Percentiles rank a stretch among this genome's conserved stretches.
phyloP scores from a whole-genome alignment of 2,113 vertebrate genomes.

The Chaenocephalus aceratus region DNA sequence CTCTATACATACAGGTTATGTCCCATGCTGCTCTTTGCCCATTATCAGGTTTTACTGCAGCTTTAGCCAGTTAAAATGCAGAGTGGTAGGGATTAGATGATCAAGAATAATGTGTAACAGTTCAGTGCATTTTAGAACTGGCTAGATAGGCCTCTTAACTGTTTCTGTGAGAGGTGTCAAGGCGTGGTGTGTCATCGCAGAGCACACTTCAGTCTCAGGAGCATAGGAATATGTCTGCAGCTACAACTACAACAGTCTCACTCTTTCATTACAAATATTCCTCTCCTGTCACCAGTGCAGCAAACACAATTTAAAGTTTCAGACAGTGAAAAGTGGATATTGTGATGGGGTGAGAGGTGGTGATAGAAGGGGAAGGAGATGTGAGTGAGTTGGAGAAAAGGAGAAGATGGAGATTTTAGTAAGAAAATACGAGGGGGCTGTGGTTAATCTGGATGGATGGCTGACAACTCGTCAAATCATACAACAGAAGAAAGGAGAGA shows the following conservation, averaged over 20 bases:
- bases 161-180: conserved; percentile 27
- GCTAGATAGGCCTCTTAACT: conserved; percentile 28
- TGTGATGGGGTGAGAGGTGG: conserved; percentile 37
- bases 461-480: conserved; percentile 48
- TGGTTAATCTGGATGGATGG: conserved; percentile 35
- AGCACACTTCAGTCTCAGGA: conserved; percentile 2
- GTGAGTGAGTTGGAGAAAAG: conserved; percentile 8
- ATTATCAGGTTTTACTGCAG: conserved; percentile 52
- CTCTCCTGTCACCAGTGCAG: conserved; percentile 34
- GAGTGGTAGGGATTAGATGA: conserved; percentile 41
- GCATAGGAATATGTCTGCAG: conserved; percentile 22
- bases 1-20: conserved; percentile 54
- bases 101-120: conserved; percentile 46
- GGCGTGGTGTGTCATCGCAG: background rate
- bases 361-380: background rate
- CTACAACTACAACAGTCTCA: conserved; percentile 3
- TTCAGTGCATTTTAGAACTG: conserved; percentile 40
- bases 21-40: conserved; percentile 26
- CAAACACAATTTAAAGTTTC: conserved; percentile 45
- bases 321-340: conserved; percentile 41
- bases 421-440: conserved; percentile 32
- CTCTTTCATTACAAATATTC: conserved; percentile 32
- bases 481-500: conserved; percentile 10
- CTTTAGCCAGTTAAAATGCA: conserved; percentile 52
- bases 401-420: conserved; percentile 24